These are phyloP conservation scores for Brachyptera putata DNA, from an alignment of 2,888 invertebrate species.

Conservation along the genomic window DNA sequence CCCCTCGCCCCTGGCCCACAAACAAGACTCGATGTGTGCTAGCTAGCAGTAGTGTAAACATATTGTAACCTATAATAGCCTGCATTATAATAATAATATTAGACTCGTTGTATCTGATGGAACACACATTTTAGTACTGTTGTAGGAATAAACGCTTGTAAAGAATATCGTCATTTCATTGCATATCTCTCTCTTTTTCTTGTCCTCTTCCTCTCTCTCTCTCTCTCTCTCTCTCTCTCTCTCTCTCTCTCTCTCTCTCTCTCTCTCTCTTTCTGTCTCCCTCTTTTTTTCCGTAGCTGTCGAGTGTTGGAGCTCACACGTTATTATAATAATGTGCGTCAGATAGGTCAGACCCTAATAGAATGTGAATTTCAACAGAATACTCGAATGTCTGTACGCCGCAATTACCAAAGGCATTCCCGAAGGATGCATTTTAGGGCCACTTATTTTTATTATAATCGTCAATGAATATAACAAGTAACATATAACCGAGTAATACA, in stretches of 20 bases:
- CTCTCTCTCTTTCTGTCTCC: background rate
- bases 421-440: no score
- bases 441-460: no score
- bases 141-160: conserved; percentile 21
- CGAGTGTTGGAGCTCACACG: no score
- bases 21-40: no score
- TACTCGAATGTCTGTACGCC: no score
- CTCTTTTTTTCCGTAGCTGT: background rate
- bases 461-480: no score
- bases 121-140: conserved; percentile 16
- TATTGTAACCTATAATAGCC: background rate
- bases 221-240: background rate
- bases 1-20: background rate
- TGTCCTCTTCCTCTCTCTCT: background rate
- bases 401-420: no score
- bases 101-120: background rate
- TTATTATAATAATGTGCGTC: no score
- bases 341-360: no score
- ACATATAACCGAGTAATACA: no score
- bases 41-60: no score
- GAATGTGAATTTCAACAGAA: no score
- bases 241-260: background rate
- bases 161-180: background rate
- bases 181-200: background rate
- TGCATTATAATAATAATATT: background rate